These are phyloP conservation scores for Lophotriccus pileatus DNA, from an alignment of 2,797 vertebrate genomes.

Conservation along the genomic window DNA sequence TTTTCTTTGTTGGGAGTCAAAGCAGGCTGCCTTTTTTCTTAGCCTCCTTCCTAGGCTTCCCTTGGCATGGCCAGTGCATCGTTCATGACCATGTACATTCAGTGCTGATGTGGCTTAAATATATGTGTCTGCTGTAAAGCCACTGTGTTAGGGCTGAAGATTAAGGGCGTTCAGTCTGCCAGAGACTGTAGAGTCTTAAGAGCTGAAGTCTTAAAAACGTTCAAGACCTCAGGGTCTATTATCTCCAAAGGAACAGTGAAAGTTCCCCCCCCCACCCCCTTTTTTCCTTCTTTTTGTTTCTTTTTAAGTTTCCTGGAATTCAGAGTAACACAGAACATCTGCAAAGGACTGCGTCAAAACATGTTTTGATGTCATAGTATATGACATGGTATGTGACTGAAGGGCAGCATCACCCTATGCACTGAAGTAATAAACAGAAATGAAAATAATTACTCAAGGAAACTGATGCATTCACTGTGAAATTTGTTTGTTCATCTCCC, in stretches of 20 bases:
- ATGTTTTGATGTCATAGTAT: not conserved
- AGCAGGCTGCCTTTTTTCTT: not conserved
- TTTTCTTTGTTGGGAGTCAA: not conserved
- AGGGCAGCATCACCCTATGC: not conserved
- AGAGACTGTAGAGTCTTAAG: not conserved
- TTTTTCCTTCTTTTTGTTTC: not conserved
- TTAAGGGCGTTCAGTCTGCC: not conserved
- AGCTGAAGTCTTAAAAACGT: not conserved
- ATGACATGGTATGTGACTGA: not conserved
- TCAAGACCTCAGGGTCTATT: not conserved
- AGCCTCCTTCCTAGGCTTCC: not conserved
- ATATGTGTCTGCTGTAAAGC: not conserved
- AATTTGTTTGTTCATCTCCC: not conserved
- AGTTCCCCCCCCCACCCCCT: rapidly evolving
- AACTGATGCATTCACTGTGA: not conserved
- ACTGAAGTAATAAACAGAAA: not conserved
- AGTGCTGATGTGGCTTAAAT: not conserved
- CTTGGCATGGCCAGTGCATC: not conserved
- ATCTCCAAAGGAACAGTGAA: not conserved
- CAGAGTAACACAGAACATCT: not conserved
- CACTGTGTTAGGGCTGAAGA: not conserved
- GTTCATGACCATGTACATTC: not conserved
- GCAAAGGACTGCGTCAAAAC: not conserved
- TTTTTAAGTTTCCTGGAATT: not conserved
- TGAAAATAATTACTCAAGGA: not conserved